Evolutionary conservation across 2,113 vertebrate species (phyloP), one percentile per base, ranked within the genome.

Genomic region (Gnathonemus echidnorhynchus): DNA sequence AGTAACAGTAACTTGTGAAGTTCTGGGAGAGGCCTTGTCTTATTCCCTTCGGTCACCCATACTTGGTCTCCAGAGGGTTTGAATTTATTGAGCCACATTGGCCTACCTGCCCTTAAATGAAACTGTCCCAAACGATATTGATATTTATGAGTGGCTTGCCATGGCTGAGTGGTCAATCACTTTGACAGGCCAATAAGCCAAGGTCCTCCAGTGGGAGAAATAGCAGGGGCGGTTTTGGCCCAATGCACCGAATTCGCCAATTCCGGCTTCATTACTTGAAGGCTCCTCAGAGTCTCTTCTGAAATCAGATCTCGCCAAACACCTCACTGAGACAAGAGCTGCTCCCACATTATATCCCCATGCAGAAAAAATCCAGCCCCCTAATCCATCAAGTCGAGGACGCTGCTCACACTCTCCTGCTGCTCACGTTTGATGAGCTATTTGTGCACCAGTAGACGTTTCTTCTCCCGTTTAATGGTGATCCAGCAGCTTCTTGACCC

Each of bases 111-210:
- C 39, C 46, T 89, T 74, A 77, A 89, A 89, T 89, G 46, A 88
- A 48, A 74, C 21, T 50, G 45, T 39, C 88, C 58, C 19, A 88
- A 88, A 77, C 35, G 0, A 89, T 89, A 89, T 77, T 88, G 24
- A 89, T 89, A 89, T 89, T 89, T 77, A 49, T 35, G 66, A 74
- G 66, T n/a, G 31, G 62, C 62, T 50, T 48, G n/a, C 19, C 56
- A 48, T 70, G 27, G 27, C 45, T 66, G 58, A 52, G 50, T 35
- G 31, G 46, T 89, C 62, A n/a, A 89, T 50, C 66, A 74, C 66
- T 17, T n/a, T 77, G 88, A 89, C 45, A 77, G 66, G n/a, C 24
- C 88, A 77, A 70, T 48, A 74, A 89, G 66, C 88, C 27, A 24
- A 74, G 62, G 15, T 77, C 27, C n/a, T 77, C 88, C 48, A 24